Evolutionary conservation across 2,113 vertebrate species (phyloP).

Genomic region (Mixornis gularis): DNA sequence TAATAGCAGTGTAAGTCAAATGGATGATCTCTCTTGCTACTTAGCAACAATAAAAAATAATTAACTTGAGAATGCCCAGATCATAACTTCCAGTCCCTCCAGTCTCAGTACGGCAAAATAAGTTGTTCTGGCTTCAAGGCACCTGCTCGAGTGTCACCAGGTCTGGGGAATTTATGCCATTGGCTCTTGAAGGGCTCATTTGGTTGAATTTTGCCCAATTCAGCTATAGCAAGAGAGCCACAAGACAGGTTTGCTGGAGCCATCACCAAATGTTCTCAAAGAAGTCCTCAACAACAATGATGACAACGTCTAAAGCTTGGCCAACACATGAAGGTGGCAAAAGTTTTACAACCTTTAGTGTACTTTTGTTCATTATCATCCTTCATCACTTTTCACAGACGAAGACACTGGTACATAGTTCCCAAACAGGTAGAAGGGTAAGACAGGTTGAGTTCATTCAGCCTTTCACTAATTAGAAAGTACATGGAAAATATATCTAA

Average conservation of each 20-base stretch:
- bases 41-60: slow-evolving; percentile 23
- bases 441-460: background rate
- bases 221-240: background rate
- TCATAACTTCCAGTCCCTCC: background rate
- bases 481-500: background rate
- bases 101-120: background rate
- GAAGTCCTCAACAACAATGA: background rate
- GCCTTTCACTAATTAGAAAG: background rate
- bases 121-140: background rate
- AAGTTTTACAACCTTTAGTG: background rate
- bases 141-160: background rate
- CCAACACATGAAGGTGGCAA: background rate
- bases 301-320: background rate
- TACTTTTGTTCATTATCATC: background rate
- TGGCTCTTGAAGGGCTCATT: background rate
- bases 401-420: background rate
- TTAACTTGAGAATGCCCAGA: background rate
- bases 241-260: background rate
- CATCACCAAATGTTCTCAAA: background rate
- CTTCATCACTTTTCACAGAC: rapidly evolving
- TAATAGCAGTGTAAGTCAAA: background rate
- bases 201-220: background rate
- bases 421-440: background rate
- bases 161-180: background rate
- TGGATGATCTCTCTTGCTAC: slow-evolving; percentile 16